Evolutionary conservation across 2,797 vertebrate genomes (phyloP), one percentile per base, ranked within the genome.

Genomic region (Sarcophilus harrisii): DNA sequence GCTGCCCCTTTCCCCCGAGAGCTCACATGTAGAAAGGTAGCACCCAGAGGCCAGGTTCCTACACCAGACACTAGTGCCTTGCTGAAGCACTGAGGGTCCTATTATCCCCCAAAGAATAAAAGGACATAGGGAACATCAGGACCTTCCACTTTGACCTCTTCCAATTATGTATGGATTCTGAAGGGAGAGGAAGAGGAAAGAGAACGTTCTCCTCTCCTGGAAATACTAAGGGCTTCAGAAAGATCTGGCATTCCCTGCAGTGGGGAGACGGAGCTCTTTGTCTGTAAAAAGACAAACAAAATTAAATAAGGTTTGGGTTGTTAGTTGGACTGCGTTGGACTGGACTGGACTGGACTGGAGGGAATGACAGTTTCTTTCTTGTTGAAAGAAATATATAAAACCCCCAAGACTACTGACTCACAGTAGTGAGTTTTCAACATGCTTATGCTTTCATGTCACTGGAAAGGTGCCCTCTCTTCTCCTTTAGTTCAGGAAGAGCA

Each of bases 251-350:
- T 4, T 57, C 28, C 60, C 58, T 92, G 1, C 5, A 81, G 55
- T 91, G 66, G 95, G 29, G 11, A 32, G 52, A 54, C 11, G 90
- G 55, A 90, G 21, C 2, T 27, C 55, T 0, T 30, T 29, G 59
- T 21, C 52, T 60, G 16, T 0, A 1, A 58, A 8, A 4, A 16
- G 16, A 90, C 9, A 60, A n/a, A 6, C 28, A 54, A 30, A 93
- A 27, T 1, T 18, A 30, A 49, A 13, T 54, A n/a, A 6, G 8
- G 2, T 0, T 0, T 57, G 92, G 73, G 49, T 32, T 8, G 24
- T 38, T 60, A 27, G 38, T 13, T 62, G 21, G 30, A 28, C 4
- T 57, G 57, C 24, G 6, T n/a, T 55, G 60, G 5, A 2, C 30
- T 12, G 55, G 16, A 6, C 60, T n/a, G 30, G 8, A 2, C 57